A percentile compares a stretch with the other conserved stretches of the same genome.
Conservation (phyloP, 2,113 vertebrate species). For the Macquaria australasica region DNA sequence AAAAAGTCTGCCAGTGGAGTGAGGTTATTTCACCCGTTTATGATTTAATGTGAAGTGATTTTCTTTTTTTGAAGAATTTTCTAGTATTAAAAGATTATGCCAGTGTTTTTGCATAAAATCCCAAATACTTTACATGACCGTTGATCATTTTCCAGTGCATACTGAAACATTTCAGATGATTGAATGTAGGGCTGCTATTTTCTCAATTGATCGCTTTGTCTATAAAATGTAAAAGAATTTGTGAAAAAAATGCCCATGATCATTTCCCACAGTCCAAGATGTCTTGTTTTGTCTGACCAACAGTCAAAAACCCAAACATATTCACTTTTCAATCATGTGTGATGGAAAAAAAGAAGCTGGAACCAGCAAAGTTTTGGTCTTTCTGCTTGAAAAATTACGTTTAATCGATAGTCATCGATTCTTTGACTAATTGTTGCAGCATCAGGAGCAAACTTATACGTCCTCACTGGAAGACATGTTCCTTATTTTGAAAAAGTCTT, state of each 20-base stretch:
- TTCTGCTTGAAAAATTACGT: background rate
- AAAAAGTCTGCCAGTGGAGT: background rate
- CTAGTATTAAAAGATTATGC: background rate
- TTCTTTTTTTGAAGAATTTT: background rate
- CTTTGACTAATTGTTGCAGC: background rate
- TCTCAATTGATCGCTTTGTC: background rate
- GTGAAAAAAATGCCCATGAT: background rate
- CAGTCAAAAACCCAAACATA: background rate
- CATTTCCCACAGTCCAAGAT: background rate
- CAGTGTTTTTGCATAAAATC: background rate
- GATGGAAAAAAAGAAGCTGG: background rate
- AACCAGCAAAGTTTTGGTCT: background rate
- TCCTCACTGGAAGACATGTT: no score
- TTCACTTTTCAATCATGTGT: background rate
- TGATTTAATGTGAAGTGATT: no score
- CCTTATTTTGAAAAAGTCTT: no score
- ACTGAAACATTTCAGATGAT: background rate
- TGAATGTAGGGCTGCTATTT: background rate
- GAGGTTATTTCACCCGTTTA: background rate
- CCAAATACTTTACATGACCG: background rate
- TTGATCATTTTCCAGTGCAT: background rate
- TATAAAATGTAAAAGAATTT: background rate
- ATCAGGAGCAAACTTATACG: no score
- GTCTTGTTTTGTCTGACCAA: background rate
- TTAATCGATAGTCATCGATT: background rate